A percentile compares a stretch with the other conserved stretches of the same genome.
These are phyloP conservation scores for Silurus glanis DNA, from an alignment of 2,113 vertebrate species.

Conservation along the genomic window DNA sequence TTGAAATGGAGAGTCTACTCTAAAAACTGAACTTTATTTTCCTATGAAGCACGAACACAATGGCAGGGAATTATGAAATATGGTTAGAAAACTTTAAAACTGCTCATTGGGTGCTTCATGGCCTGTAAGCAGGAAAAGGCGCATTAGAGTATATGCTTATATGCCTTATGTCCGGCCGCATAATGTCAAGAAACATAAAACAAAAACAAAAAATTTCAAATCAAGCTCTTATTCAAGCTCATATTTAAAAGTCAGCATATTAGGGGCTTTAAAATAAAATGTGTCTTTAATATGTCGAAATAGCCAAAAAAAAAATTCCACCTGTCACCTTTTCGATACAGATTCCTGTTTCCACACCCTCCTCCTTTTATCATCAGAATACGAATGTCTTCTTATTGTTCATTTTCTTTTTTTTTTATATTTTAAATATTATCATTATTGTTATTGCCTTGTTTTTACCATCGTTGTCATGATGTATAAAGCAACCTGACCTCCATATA, in stretches of 20 bases:
- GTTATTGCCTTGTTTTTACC: background rate
- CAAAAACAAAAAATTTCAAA: background rate
- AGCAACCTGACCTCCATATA: background rate
- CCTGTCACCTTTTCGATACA: background rate
- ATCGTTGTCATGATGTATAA: background rate
- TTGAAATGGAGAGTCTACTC: slow-evolving; percentile 43
- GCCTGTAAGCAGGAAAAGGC: background rate
- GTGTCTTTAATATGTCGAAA: too few relatives aligned
- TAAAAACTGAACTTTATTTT: slow-evolving; percentile 7
- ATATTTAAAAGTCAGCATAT: background rate
- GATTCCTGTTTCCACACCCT: background rate
- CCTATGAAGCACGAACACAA: background rate
- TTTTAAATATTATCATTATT: background rate
- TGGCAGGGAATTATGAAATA: background rate
- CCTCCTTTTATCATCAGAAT: background rate
- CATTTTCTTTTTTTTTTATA: background rate
- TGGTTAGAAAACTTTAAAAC: background rate
- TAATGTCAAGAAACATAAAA: background rate
- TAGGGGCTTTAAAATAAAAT: background rate
- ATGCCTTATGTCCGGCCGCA: background rate
- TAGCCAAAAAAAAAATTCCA: background rate
- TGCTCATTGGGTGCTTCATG: background rate
- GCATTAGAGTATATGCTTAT: background rate
- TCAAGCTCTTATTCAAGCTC: background rate
- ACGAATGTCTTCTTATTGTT: background rate